Percentiles rank a stretch among this genome's conserved stretches.
phyloP scores from a whole-genome alignment of 1,140 invertebrate genomes.

The Reticulitermes speratus region DNA sequence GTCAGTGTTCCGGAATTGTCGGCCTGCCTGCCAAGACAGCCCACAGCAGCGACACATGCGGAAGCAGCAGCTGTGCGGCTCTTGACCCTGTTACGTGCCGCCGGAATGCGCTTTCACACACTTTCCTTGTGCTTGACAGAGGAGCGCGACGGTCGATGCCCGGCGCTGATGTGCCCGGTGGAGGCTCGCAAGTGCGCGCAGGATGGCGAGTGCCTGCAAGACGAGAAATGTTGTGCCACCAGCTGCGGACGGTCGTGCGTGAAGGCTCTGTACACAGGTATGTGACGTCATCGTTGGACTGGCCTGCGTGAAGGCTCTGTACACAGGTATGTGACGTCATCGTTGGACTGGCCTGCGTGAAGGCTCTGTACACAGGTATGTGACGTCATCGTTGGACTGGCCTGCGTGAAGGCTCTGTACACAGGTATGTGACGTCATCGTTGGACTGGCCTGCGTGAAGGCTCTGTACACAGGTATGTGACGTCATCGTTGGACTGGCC shows the following conservation, averaged over 20 bases:
- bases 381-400: background rate
- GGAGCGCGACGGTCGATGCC: constrained; percentile 51
- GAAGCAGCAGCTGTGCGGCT: no score
- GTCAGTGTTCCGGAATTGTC: no score
- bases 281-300: background rate
- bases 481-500: background rate
- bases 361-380: background rate
- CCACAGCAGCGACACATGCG: no score
- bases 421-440: background rate
- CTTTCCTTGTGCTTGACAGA: background rate
- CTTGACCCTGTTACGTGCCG: no score
- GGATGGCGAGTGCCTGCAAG: constrained; percentile 46
- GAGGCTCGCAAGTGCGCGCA: constrained; percentile 43
- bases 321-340: background rate
- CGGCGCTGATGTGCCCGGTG: constrained; percentile 46
- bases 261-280: constrained; percentile 35
- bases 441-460: background rate
- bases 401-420: background rate
- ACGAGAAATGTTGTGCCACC: constrained; percentile 43
- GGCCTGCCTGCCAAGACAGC: no score
- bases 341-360: background rate
- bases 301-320: background rate
- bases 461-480: background rate
- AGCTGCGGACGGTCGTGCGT: constrained; percentile 47
- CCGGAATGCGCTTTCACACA: no score